Conservation (phyloP, 1,140 invertebrate genomes). For the Heliothis subflexa region DNA sequence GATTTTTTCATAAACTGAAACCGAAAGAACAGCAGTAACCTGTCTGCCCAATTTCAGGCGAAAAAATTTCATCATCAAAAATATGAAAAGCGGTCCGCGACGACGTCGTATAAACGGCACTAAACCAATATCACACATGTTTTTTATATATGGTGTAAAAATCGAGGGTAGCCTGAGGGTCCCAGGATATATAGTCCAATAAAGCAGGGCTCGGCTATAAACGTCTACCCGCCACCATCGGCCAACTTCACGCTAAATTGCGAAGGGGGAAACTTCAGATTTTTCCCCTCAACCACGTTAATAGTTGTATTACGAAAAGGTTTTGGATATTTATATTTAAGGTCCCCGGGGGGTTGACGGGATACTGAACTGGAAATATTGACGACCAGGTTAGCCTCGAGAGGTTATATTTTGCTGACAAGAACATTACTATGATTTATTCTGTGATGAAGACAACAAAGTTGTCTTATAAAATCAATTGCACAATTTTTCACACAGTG, state of each 20-base stretch:
- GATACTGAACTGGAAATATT: neutral
- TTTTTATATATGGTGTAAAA: conserved; percentile 70
- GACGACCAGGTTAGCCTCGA: neutral
- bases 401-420: neutral
- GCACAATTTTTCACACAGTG: too few relatives aligned
- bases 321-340: conserved; percentile 39
- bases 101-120: conserved; percentile 22
- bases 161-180: conserved; percentile 46
- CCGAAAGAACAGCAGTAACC: neutral
- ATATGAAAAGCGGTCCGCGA: neutral
- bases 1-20: neutral
- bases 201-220: conserved; percentile 68
- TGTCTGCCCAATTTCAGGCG: neutral
- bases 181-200: conserved; percentile 71
- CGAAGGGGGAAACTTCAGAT: conserved; percentile 56
- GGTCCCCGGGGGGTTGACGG: conserved; percentile 5
- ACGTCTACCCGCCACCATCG: conserved; percentile 57
- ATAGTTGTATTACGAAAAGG: conserved; percentile 34
- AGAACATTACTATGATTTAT: neutral
- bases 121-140: conserved; percentile 63
- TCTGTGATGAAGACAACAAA: too few relatives aligned
- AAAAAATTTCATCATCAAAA: conserved; percentile 23
- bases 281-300: conserved; percentile 52
- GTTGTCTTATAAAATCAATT: too few relatives aligned
- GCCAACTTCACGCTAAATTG: conserved; percentile 62